A percentile compares a stretch with the other conserved stretches of the same genome.
Evolutionary conservation across 2,888 invertebrate genomes (phyloP).

Genomic region (Microplitis manilae): DNA sequence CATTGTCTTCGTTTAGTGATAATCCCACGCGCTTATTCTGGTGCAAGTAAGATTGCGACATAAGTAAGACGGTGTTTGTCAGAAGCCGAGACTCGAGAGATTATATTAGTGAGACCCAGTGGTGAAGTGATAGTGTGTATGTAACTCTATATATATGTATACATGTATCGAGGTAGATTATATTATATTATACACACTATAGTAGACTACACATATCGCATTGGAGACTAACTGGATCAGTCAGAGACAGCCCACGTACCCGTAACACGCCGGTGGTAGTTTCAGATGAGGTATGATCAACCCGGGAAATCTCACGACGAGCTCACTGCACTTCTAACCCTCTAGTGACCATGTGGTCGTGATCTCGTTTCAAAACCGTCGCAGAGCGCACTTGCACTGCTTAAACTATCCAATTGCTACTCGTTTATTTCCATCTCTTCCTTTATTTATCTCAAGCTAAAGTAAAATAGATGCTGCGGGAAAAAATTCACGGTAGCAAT

Average conservation of each 20-base stretch:
- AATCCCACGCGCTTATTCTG: neutral
- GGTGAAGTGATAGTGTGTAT: neutral
- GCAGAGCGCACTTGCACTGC: neutral
- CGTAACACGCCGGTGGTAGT: constrained; percentile 57
- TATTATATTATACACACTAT: constrained; percentile 19
- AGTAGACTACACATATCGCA: constrained; percentile 25
- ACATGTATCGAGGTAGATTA: neutral
- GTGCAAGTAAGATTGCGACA: neutral
- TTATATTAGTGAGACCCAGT: constrained; percentile 20
- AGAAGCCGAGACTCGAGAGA: constrained; percentile 14
- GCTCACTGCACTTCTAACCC: constrained; percentile 37
- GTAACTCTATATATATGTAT: neutral
- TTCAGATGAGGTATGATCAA: constrained; percentile 63
- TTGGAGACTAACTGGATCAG: constrained; percentile 51
- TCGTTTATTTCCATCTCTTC: neutral
- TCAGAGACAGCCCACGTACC: constrained; percentile 53
- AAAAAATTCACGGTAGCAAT: too few relatives aligned
- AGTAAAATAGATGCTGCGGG: neutral
- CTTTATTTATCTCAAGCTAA: neutral
- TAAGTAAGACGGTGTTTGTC: constrained; percentile 8
- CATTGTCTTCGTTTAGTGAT: neutral
- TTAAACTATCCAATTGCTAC: constrained; percentile 1
- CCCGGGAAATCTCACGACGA: constrained; percentile 61
- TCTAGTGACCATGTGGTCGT: neutral
- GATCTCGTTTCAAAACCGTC: neutral